These are phyloP conservation scores for Erpetoichthys calabaricus DNA, from an alignment of 2,797 vertebrate genomes.

Conservation along the genomic window DNA sequence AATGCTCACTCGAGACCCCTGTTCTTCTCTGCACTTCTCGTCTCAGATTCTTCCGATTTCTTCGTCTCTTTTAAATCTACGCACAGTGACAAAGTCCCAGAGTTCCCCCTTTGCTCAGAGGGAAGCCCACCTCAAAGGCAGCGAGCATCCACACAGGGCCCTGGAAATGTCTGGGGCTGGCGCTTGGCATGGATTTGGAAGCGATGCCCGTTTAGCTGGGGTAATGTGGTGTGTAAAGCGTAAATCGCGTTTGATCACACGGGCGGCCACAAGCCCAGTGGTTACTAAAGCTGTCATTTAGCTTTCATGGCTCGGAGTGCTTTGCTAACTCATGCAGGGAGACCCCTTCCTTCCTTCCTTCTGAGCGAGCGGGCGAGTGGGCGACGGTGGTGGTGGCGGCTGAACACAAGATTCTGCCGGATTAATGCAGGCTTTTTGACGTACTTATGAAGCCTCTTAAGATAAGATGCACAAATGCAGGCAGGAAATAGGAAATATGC, in stretches of 20 bases:
- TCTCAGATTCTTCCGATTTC: too few relatives aligned
- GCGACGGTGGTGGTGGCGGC: constrained; percentile 17
- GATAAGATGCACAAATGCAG: constrained; percentile 21
- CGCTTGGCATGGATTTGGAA: too few relatives aligned
- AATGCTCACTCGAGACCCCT: too few relatives aligned
- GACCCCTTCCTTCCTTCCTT: constrained; percentile 12
- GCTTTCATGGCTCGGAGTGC: constrained; percentile 12
- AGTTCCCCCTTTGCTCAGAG: too few relatives aligned
- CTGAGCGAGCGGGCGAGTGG: constrained; percentile 15
- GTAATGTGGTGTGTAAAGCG: constrained; percentile 12
- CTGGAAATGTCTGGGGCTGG: too few relatives aligned
- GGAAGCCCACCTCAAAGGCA: too few relatives aligned
- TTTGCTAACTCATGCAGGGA: constrained; percentile 14
- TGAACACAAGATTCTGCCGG: constrained; percentile 6
- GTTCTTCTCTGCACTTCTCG: too few relatives aligned
- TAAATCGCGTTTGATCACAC: constrained; percentile 15
- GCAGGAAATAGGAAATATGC: constrained; percentile 17
- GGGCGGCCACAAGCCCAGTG: constrained; percentile 10
- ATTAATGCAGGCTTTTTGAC: constrained; percentile 20
- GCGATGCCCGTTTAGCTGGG: neutral
- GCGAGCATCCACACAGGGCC: too few relatives aligned
- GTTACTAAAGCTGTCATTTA: constrained; percentile 14
- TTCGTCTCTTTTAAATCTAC: too few relatives aligned
- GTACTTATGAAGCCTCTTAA: constrained; percentile 21
- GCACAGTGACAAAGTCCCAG: too few relatives aligned